Evolutionary conservation across 2,888 invertebrate species (phyloP), one percentile per base, ranked within the genome.

Genomic region (Epinotia ramella): DNA sequence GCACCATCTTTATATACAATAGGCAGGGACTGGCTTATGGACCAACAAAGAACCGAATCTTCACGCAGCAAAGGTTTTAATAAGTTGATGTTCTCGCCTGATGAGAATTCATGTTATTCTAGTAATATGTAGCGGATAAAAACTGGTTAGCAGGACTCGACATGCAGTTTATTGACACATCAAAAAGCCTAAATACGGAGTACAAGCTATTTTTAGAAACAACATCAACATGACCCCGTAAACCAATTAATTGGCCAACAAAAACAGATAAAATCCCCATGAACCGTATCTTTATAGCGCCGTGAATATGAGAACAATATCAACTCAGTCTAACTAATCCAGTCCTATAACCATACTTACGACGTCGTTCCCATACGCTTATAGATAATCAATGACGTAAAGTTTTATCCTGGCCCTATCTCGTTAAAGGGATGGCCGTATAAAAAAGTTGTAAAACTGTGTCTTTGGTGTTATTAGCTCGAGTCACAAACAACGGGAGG

Each of bases 401-500:
- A 73, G 56, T 66, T 77, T 79, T 80, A 80, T 80, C 73, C 69
- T 66, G 68, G 46, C 62, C 73, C 77, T 67, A 77, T 73, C 72
- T 73, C 78, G 77, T 81, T 79, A 80, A 80, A 78, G 73, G 67
- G 76, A 81, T 79, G 75, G 78, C 66, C 71, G 75, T 77, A 79
- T 79, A 81, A 80, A 80, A 79, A 77, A 78, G 80, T 77, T 78
- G 76, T 80, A 80, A 80, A 80, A 80, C 62, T 72, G 72, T 67
- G 70, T 71, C 65, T 69, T 53, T 66, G 57, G n/a, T 46, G 56
- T 78, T 80, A 79, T 79, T 79, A 76, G 78, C 72, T 63, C 53
- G 53, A 24, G 70, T 77, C 77, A 62, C 78, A 77, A 79, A 80
- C 79, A 80, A 73, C 18, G 53, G 59, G 60, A 69, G 44, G 53